Conservation (phyloP, 2,888 invertebrate species). For the Campopleginae sp. region DNA sequence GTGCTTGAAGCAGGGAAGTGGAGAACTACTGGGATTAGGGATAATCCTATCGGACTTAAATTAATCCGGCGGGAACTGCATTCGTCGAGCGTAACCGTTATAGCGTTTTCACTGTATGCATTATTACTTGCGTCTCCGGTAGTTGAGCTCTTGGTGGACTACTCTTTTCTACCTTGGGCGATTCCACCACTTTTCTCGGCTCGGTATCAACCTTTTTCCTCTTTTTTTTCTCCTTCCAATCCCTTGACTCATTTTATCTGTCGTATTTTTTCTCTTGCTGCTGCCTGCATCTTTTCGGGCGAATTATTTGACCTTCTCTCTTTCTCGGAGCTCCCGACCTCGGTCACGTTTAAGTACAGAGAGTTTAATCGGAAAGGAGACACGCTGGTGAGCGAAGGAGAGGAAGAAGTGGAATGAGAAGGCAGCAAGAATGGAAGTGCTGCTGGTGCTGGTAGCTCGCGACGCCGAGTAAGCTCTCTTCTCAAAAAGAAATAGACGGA, state of each 20-base stretch:
- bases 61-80: constrained; percentile 80
- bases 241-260: constrained; percentile 43
- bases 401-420: neutral
- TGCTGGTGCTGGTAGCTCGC: constrained; percentile 37
- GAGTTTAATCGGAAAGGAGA: constrained; percentile 61
- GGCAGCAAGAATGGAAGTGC: constrained; percentile 10
- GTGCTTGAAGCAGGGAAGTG: constrained; percentile 62
- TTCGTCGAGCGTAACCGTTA: constrained; percentile 77
- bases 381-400: constrained; percentile 20
- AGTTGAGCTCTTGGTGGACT: constrained; percentile 51
- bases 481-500: constrained; percentile 60
- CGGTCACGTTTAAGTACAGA: constrained; percentile 61
- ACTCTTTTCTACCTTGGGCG: constrained; percentile 28
- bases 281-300: constrained; percentile 22
- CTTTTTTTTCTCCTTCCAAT: constrained; percentile 5
- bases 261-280: neutral
- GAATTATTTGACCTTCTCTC: constrained; percentile 56
- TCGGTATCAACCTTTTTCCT: constrained; percentile 13
- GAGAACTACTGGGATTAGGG: constrained; percentile 79
- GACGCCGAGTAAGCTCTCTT: constrained; percentile 52
- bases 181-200: constrained; percentile 31
- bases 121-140: constrained; percentile 67
- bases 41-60: constrained; percentile 82
- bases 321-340: constrained; percentile 58
- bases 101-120: constrained; percentile 76